Evolutionary conservation across 2,797 vertebrate genomes (phyloP).

Genomic region (Hephaestus fuliginosus): DNA sequence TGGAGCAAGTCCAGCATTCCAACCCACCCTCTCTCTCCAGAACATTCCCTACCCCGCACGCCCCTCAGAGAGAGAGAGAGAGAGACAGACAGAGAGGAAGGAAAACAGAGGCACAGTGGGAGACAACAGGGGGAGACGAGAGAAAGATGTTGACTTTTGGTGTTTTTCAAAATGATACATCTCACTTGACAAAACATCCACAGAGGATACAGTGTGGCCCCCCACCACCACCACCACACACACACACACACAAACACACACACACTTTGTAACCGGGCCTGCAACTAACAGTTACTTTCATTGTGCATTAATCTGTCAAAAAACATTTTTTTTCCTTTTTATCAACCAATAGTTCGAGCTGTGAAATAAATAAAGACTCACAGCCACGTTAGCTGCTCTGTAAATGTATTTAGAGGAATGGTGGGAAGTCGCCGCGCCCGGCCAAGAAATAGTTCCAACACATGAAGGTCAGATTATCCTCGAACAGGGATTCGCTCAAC

Average conservation of each 20-base stretch:
- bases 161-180: constrained; percentile 79
- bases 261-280: constrained; percentile 1
- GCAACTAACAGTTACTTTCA: background rate
- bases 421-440: background rate
- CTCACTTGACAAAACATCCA: constrained; percentile 77
- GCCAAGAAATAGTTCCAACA: constrained; percentile 23
- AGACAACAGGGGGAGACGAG: constrained; percentile 66
- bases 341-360: background rate
- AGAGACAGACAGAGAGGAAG: constrained; percentile 68
- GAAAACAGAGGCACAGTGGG: constrained; percentile 78
- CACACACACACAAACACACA: constrained; percentile 14
- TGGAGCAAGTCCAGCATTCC: constrained; percentile 84
- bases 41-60: constrained; percentile 80
- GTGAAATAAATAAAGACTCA: background rate
- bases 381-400: background rate
- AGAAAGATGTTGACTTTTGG: constrained; percentile 83
- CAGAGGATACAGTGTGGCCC: constrained; percentile 50
- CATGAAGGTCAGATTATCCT: constrained; percentile 11
- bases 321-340: background rate
- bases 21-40: constrained; percentile 67
- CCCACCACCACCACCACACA: background rate
- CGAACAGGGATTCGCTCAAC: background rate
- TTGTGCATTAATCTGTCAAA: background rate
- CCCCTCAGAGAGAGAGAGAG: constrained; percentile 67
- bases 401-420: background rate